Evolutionary conservation across 1,140 invertebrate species (phyloP), one percentile per base, ranked within the genome.

Genomic region (Telenomus remus): DNA sequence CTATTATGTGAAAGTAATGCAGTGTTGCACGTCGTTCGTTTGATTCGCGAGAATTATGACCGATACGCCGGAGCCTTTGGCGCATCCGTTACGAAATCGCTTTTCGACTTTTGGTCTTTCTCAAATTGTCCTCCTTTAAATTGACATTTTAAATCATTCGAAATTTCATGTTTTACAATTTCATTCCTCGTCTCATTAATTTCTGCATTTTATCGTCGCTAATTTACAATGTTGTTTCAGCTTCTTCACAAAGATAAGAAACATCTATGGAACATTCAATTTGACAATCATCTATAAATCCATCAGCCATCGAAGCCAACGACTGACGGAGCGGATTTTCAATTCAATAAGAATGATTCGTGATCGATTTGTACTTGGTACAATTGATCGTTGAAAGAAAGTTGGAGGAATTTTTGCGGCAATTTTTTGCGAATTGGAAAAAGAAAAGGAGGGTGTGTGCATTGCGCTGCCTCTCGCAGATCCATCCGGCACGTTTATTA

Each of bases 401-500:
- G 60, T 49, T 53, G 49, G 19, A n/a, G n/a, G n/a, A 65, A 48
- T 74, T 68, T 74, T 68, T 47, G 42, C 39, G 1, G 3, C 1
- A 2, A 16, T 6, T 39, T 39, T 39, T 39, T 39, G 37, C 37
- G 37, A 3, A 39, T 27, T 3, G 19, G 6, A 27, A 27, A 27
- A 27, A 2, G n/a, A 39, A n/a, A 43, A 39, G 7, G 2, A 63
- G 64, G 72, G 72, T 69, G 71, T 61, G 65, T 49, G 16, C 53
- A 8, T 42, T 42, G 49, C 27, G 13, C 12, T 14, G 49, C 66
- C 55, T 66, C 63, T 72, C 55, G 44, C 61, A 37, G 42, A 57
- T 77, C 76, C 56, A 61, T 71, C 55, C 71, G 48, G 71, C 76
- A 76, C 70, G 74, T 76, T 80, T 80, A 77, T 77, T 79, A 77